Conservation (phyloP, 2,888 invertebrate genomes). For the Heliconius sara region DNA sequence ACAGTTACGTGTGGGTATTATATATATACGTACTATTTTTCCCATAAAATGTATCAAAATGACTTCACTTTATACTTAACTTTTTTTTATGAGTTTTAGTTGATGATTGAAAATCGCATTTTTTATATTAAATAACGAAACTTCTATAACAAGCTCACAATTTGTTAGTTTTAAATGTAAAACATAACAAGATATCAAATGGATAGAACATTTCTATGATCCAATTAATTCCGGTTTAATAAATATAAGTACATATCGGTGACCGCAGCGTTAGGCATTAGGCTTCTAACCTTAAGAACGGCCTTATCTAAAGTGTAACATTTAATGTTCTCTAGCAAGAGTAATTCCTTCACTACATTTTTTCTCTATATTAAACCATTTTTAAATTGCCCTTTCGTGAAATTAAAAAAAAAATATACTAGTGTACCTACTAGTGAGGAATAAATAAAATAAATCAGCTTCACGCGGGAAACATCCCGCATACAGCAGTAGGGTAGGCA, state of each 20-base stretch:
- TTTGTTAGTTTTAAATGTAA: not conserved
- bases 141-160: not conserved
- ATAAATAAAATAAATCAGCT: too few species aligned
- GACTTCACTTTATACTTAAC: too few species aligned
- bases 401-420: not conserved
- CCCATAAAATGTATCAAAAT: too few species aligned
- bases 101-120: too few species aligned
- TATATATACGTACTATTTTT: too few species aligned
- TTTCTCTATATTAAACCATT: too few species aligned
- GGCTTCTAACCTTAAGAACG: not conserved
- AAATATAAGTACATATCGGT: not conserved
- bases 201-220: not conserved
- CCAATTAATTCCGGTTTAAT: constrained; percentile 1
- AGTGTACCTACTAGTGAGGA: too few species aligned
- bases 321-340: not conserved
- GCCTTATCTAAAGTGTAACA: not conserved
- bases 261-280: not conserved
- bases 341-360: too few species aligned
- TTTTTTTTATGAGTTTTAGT: too few species aligned
- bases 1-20: too few species aligned
- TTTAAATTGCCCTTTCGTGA: not conserved
- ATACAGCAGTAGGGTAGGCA: too few species aligned
- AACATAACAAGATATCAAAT: not conserved
- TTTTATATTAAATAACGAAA: not conserved
- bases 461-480: too few species aligned